Evolutionary conservation across 2,113 vertebrate genomes (phyloP), one percentile per base, ranked within the genome.

Genomic region (Trogon melanurus): DNA sequence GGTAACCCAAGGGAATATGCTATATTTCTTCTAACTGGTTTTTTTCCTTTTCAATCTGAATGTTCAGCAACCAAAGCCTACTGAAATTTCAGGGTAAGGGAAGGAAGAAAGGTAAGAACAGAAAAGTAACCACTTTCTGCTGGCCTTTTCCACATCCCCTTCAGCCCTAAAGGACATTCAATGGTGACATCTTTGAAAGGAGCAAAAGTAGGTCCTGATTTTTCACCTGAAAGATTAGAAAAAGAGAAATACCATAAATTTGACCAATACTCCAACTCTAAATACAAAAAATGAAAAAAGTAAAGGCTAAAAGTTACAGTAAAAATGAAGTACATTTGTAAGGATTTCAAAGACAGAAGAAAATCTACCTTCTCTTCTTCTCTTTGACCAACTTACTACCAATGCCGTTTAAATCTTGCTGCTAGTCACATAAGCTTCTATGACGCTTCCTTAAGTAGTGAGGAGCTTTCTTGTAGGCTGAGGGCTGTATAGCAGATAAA

Each of bases 21-120:
- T 85, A 2, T 72, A 79, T 67, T 95, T 70, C n/a, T 85, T 92
- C 76, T 91, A 92, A 94, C 88, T 94, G 74, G 11, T 88, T 85
- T 94, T 51, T 94, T 83, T 75, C 62, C 25, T 36, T 30, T 79
- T 61, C 65, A 73, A 8, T 74, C 44, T 76, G 65, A 91, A 83
- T 62, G 21, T 64, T 82, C 64, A 94, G 48, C 5, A 6, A 75
- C 36, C 94, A 93, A 94, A 91, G n/a, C 23, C 57, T 78, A 11
- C 34, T 74, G 82, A 95, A 90, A 93, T 96, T 93, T 89, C 48
- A 67, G 50, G 21, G 27, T 19, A 90, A 56, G 9, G 20, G 19
- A 94, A 88, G 47, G 47, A 89, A 87, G 44, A 53, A 82, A 38
- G 36, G 20, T 44, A 6, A 91, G 62, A 90, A 89, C 3, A 85